phyloP scores from a whole-genome alignment of 1,140 invertebrate genomes.

The Condylostylus longicornis region DNA sequence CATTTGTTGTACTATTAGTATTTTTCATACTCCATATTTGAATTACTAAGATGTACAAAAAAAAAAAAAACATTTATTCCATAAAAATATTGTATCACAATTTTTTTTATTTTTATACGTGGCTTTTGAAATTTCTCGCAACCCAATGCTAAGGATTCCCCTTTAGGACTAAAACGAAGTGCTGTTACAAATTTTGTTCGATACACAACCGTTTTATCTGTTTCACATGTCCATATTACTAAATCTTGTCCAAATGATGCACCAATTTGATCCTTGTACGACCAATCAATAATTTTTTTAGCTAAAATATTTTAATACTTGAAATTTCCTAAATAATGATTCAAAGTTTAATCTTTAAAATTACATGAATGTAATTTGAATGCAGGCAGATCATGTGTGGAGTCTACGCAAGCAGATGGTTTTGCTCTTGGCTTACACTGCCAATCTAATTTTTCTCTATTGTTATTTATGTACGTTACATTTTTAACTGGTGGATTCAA shows the following conservation, averaged over 20 bases:
- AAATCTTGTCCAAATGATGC: slow-evolving; percentile 20
- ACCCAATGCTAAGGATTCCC: slow-evolving; percentile 19
- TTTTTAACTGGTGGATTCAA: not conserved
- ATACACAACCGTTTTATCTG: slow-evolving; percentile 21
- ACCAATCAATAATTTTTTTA: slow-evolving; percentile 23
- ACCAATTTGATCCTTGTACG: slow-evolving; percentile 18
- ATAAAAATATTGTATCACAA: not conserved
- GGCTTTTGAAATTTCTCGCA: slow-evolving; percentile 16
- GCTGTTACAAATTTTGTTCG: slow-evolving; percentile 16
- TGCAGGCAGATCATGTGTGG: slow-evolving; percentile 24
- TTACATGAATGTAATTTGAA: slow-evolving; percentile 5
- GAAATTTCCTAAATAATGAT: not conserved
- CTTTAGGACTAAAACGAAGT: slow-evolving; percentile 19
- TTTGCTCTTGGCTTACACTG: slow-evolving; percentile 16
- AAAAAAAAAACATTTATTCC: not conserved
- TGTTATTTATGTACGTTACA: not conserved
- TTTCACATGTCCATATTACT: slow-evolving; percentile 20
- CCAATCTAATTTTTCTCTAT: slow-evolving; percentile 16
- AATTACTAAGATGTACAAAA: slow-evolving; percentile 15
- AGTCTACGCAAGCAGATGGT: slow-evolving; percentile 16
- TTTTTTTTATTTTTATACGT: slow-evolving; percentile 5
- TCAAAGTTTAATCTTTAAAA: not conserved
- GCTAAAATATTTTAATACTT: slow-evolving; percentile 3
- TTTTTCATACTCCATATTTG: slow-evolving; percentile 21
- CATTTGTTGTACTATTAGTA: slow-evolving; percentile 6